A percentile compares a stretch with the other conserved stretches of the same genome.
These are phyloP conservation scores for Aptenodytes forsteri DNA, from an alignment of 2,113 vertebrate species.

Conservation along the genomic window DNA sequence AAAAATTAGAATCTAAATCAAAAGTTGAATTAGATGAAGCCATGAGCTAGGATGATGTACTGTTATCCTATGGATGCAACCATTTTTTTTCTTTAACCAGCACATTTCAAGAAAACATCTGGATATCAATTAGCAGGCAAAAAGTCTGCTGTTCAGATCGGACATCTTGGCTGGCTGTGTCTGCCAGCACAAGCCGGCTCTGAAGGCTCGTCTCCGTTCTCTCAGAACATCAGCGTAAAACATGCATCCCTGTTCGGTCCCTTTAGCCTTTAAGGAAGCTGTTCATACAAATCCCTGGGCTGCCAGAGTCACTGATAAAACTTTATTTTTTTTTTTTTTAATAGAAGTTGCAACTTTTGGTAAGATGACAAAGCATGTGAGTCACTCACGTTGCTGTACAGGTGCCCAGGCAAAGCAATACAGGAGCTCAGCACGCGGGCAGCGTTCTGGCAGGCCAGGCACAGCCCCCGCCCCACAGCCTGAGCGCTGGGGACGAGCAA, in stretches of 20 bases:
- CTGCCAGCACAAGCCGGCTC: not conserved
- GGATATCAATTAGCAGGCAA: not conserved
- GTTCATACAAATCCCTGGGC: not conserved
- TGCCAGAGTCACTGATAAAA: not conserved
- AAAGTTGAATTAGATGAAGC: not conserved
- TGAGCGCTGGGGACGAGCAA: not conserved
- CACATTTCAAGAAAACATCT: not conserved
- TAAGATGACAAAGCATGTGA: not conserved
- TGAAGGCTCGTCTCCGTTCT: not conserved
- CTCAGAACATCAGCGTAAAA: not conserved
- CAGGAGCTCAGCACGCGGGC: not conserved
- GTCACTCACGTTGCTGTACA: not conserved
- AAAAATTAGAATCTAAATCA: not conserved
- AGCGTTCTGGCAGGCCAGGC: not conserved
- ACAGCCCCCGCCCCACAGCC: not conserved
- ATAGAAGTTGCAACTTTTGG: not conserved
- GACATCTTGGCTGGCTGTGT: not conserved
- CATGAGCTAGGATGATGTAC: no score
- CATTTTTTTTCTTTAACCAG: not conserved
- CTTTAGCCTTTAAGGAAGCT: not conserved
- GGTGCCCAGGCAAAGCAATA: not conserved
- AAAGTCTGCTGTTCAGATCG: not conserved
- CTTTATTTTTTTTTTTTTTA: not conserved
- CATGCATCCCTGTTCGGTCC: rapidly evolving
- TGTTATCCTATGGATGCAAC: not conserved